Percentiles rank a stretch among this genome's conserved stretches.
phyloP scores from a whole-genome alignment of 2,113 vertebrate species.

The Agapornis roseicollis region DNA sequence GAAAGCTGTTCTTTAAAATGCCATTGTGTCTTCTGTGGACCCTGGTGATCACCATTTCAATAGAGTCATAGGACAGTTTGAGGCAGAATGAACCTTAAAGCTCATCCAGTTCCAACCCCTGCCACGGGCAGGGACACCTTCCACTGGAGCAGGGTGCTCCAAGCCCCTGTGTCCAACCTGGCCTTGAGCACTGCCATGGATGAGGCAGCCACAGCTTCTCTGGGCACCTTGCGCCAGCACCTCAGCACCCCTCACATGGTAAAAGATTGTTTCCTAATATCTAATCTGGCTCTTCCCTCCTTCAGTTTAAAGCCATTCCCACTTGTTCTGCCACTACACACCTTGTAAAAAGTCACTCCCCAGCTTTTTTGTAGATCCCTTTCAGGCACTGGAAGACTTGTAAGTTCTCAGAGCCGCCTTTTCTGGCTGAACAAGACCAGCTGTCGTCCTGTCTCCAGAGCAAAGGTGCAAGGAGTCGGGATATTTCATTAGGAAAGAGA shows the following conservation, averaged over 20 bases:
- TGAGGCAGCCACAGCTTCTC: not conserved
- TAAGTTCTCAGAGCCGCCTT: not conserved
- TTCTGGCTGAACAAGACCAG: not conserved
- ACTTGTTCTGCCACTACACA: not conserved
- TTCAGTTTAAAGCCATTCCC: not conserved
- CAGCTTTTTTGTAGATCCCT: not conserved
- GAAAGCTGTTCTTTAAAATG: not conserved
- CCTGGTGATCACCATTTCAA: rapidly evolving
- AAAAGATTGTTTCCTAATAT: not conserved
- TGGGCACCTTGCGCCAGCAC: not conserved
- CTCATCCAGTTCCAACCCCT: not conserved
- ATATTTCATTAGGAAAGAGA: not conserved
- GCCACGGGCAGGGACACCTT: not conserved
- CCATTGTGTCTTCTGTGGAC: rapidly evolving
- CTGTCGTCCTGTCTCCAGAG: not conserved
- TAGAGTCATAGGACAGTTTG: not conserved
- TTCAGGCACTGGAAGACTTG: not conserved
- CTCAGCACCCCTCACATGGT: not conserved
- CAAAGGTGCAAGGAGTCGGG: not conserved
- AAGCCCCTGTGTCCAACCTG: not conserved
- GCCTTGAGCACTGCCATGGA: not conserved
- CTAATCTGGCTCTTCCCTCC: not conserved
- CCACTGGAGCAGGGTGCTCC: not conserved
- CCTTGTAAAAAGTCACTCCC: not conserved
- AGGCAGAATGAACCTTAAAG: not conserved